phyloP scores from a whole-genome alignment of 1,140 invertebrate genomes.

The Halotydeus destructor region DNA sequence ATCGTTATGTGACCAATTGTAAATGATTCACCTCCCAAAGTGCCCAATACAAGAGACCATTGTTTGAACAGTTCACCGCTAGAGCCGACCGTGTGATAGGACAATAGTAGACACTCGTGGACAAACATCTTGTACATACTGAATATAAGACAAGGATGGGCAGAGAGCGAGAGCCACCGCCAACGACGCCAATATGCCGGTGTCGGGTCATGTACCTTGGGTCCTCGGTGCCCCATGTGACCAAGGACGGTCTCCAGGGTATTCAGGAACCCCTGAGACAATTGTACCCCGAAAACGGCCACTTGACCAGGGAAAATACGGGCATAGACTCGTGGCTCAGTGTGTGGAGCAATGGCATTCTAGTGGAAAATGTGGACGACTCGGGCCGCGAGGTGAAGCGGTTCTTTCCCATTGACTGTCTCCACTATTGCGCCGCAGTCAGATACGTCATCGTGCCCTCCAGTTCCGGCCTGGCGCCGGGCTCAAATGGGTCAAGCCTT shows the following conservation, averaged over 20 bases:
- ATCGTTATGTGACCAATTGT: too few relatives aligned
- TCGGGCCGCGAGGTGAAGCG: constrained; percentile 77
- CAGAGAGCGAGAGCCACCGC: constrained; percentile 7
- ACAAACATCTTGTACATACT: too few relatives aligned
- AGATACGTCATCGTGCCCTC: constrained; percentile 45
- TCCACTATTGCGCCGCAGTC: constrained; percentile 95
- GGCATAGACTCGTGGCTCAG: constrained; percentile 94
- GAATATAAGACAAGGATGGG: too few relatives aligned
- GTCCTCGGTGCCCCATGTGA: constrained; percentile 86
- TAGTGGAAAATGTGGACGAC: constrained; percentile 90
- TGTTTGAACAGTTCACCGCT: too few relatives aligned
- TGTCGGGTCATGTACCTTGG: constrained; percentile 95
- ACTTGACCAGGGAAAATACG: constrained; percentile 17
- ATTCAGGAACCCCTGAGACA: constrained; percentile 91
- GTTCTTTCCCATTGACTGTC: constrained; percentile 87
- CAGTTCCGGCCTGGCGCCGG: constrained; percentile 16
- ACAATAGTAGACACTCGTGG: too few relatives aligned
- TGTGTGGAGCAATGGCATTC: constrained; percentile 86
- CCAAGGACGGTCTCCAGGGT: constrained; percentile 88
- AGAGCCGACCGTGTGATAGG: too few relatives aligned
- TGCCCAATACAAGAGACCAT: too few relatives aligned
- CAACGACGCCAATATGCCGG: constrained; percentile 75
- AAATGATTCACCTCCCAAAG: too few relatives aligned
- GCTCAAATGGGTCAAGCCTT: constrained; percentile 17
- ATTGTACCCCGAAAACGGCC: constrained; percentile 76